Evolutionary conservation across 2,797 vertebrate genomes (phyloP), one percentile per base, ranked within the genome.

Genomic region (Pteropus rufus): DNA sequence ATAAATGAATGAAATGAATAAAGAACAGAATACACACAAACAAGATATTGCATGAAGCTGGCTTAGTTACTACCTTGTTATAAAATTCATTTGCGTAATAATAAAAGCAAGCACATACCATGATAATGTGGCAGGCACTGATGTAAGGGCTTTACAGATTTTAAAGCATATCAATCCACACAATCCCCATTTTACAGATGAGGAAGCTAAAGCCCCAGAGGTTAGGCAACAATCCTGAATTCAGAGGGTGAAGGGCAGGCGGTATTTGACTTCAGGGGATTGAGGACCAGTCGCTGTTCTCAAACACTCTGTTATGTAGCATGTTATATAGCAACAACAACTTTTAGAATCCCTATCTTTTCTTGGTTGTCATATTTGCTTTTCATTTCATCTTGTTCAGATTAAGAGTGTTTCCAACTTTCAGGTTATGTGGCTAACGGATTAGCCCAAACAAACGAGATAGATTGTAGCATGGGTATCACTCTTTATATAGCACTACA

Each of bases 221-320:
- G 12, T 49, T 16, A 10, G 46, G 82, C 19, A 2, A 11, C 52
- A 18, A 0, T 4, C 9, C 21, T 56, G 52, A 70, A 54, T 5
- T 12, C n/a, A 36, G 56, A 80, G 65, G 16, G 1, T 0, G 21
- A 60, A 18, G 44, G 75, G 23, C 62, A 5, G 0, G 18, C 0
- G 0, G 26, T 1, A 7, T 19, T 5, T 4, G 14, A 14, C 12
- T 41, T 49, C 1, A 6, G 31, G 19, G 41, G 31, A 11, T 36
- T 2, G 7, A 60, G 15, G 16, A 23, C 77, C 19, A 10, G 49
- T 7, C 60, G 0, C 19, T 1, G 7, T 67, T 23, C 15, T 49
- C 7, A 19, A 14, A 23, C 12, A 14, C 56, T 41, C 5, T 31
- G 9, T 19, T 15, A 29, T 3, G 18, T 11, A 34, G 29, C 26